Percentiles rank a stretch among this genome's conserved stretches.
Evolutionary conservation across 2,888 invertebrate genomes (phyloP).

Genomic region (Machimus atricapillus): DNA sequence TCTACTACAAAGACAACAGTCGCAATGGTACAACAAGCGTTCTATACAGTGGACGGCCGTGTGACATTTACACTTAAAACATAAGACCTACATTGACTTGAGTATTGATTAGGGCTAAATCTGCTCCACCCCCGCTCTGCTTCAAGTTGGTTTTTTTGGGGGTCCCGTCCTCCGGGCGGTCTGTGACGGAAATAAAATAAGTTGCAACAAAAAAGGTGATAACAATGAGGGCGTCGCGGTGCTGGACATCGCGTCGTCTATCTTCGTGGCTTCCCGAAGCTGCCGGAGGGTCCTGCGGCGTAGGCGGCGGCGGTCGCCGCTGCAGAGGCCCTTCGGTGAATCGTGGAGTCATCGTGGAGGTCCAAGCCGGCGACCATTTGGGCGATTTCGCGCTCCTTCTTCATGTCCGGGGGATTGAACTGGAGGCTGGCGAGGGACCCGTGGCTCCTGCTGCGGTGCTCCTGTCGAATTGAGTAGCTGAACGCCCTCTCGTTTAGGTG

Average conservation of each 20-base stretch:
- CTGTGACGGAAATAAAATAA: not conserved
- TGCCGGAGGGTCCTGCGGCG: slow-evolving; percentile 54
- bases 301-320: slow-evolving; percentile 42
- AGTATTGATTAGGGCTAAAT: slow-evolving; percentile 15
- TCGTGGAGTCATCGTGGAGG: slow-evolving; percentile 73
- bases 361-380: slow-evolving; percentile 92
- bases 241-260: slow-evolving; percentile 48
- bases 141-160: not conserved
- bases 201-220: slow-evolving; percentile 2
- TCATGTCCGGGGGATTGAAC: slow-evolving; percentile 84
- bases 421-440: slow-evolving; percentile 90
- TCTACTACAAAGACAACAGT: not conserved
- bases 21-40: slow-evolving; percentile 4
- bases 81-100: slow-evolving; percentile 9
- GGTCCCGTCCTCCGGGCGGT: not conserved
- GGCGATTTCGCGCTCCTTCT: slow-evolving; percentile 90
- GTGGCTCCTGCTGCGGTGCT: slow-evolving; percentile 90
- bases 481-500: slow-evolving; percentile 93
- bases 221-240: not conserved
- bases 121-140: not conserved
- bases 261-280: slow-evolving; percentile 60
- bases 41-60: not conserved
- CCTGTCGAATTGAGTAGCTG: slow-evolving; percentile 92
- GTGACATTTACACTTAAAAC: slow-evolving; percentile 4
- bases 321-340: slow-evolving; percentile 54